These are phyloP conservation scores for Chrysogorgia sp. DNA, from an alignment of 92 coral and sea anemone species.

Conservation along the genomic window DNA sequence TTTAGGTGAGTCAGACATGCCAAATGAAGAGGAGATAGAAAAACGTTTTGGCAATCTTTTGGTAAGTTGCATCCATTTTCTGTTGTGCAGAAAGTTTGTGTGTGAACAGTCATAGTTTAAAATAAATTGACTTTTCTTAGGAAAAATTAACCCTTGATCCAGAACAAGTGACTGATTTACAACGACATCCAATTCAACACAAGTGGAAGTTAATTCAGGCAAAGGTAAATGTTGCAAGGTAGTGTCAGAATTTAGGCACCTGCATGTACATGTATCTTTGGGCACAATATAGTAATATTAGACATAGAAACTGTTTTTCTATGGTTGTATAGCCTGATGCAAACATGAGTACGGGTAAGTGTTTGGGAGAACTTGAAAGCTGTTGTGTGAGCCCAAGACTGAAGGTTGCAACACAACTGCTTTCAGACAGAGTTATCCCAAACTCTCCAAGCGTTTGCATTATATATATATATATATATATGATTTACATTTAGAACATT, in stretches of 20 bases:
- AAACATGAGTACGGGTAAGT: no score
- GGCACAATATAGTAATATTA: no score
- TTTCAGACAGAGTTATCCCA: no score
- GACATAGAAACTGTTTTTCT: neutral
- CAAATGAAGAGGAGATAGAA: constrained; percentile 93
- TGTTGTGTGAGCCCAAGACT: no score
- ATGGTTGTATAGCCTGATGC: no score
- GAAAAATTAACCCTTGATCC: constrained; percentile 96
- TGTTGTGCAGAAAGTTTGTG: no score
- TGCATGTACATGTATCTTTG: no score
- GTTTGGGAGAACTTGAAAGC: no score
- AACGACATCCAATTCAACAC: constrained; percentile 87
- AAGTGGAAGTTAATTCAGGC: constrained; percentile 99
- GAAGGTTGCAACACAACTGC: no score
- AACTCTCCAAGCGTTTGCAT: no score
- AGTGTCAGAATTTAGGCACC: neutral
- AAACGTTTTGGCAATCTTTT: constrained; percentile 77
- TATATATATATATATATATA: no score
- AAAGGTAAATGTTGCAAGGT: constrained; percentile 60
- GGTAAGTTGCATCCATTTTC: constrained; percentile 57
- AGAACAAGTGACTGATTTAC: constrained; percentile 87
- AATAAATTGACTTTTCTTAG: constrained; percentile 35
- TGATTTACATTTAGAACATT: no score
- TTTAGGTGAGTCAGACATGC: constrained; percentile 79
- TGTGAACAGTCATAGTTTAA: neutral